Percentiles rank a stretch among this genome's conserved stretches.
phyloP scores from a whole-genome alignment of 2,888 invertebrate species.

The Tenodera sinensis region DNA sequence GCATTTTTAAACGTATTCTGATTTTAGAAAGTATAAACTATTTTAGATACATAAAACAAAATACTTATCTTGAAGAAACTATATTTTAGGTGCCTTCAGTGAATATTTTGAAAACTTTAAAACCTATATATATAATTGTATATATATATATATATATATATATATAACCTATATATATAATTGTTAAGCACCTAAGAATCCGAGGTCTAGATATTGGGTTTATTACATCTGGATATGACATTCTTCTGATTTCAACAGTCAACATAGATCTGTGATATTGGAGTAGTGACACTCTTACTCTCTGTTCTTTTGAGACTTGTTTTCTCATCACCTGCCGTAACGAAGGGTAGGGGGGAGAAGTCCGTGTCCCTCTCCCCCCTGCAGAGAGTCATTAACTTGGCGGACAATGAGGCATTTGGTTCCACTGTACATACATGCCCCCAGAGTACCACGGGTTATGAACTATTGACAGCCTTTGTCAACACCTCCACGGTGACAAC shows the following conservation, averaged over 20 bases:
- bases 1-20: too few species aligned
- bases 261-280: neutral
- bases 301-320: neutral
- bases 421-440: neutral
- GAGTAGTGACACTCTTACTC: neutral
- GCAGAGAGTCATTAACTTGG: neutral
- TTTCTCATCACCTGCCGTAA: neutral
- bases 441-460: neutral
- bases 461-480: constrained; percentile 1
- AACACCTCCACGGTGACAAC: neutral
- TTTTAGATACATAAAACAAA: too few species aligned
- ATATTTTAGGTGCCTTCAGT: too few species aligned
- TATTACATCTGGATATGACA: too few species aligned
- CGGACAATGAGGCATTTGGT: neutral
- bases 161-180: too few species aligned
- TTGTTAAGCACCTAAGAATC: too few species aligned
- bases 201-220: too few species aligned
- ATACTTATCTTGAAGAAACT: too few species aligned
- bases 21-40: too few species aligned
- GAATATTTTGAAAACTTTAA: too few species aligned
- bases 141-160: too few species aligned
- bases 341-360: neutral
- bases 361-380: neutral
- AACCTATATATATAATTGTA: too few species aligned
- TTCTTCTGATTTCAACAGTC: neutral